Evolutionary conservation across 2,113 vertebrate species (phyloP).

Genomic region (Balaeniceps rex): DNA sequence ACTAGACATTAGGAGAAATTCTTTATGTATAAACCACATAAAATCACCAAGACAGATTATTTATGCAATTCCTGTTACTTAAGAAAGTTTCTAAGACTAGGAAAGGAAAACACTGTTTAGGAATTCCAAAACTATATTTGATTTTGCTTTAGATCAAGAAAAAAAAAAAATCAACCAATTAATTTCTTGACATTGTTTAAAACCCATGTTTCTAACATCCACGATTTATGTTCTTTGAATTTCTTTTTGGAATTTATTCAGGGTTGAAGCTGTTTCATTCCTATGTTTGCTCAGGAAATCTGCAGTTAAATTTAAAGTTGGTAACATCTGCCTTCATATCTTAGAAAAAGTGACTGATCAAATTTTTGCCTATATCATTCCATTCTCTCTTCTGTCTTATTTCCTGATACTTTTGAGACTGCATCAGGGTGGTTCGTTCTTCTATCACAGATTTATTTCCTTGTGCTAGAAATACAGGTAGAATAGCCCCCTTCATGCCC

Average conservation of each 20-base stretch:
- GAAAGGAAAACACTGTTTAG: not conserved
- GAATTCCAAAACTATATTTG: not conserved
- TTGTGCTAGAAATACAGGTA: not conserved
- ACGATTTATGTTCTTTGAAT: not conserved
- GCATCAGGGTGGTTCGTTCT: not conserved
- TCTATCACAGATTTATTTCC: not conserved
- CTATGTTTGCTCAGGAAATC: not conserved
- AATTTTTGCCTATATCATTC: not conserved
- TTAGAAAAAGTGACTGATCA: not conserved
- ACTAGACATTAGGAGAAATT: not conserved
- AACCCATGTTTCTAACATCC: not conserved
- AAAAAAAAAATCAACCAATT: not conserved
- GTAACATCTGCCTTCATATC: not conserved
- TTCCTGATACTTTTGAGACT: not conserved
- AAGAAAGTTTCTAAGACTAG: not conserved
- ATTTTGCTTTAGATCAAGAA: not conserved
- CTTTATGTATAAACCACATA: not conserved
- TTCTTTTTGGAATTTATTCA: not conserved
- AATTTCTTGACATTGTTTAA: not conserved
- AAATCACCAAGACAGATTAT: not conserved
- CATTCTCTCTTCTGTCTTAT: not conserved
- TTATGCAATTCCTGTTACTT: not conserved
- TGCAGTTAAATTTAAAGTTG: not conserved
- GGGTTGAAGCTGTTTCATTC: not conserved
- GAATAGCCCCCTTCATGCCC: not conserved